Base-by-base conservation (phyloP, 2,113 vertebrate species). In the Chrysemys picta region DNA sequence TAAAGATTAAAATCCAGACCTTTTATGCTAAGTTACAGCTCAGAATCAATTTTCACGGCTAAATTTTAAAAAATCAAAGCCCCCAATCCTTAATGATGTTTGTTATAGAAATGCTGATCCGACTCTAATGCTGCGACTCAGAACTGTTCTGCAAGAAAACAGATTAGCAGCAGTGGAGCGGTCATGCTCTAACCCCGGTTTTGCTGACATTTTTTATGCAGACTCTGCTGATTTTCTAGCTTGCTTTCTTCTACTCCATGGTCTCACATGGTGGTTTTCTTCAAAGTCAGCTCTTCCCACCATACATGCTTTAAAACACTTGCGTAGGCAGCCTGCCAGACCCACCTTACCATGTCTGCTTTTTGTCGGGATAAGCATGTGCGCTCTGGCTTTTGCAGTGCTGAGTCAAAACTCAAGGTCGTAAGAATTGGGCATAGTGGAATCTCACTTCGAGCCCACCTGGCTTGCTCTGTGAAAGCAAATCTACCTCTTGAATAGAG, bases 1-100 rank as follows among this genome's bases (percentile, higher is more conserved):
- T 96, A 97, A 97, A 95, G 95, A 96, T 92, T 97, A 98, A 97
- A 97, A 97, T 97, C 95, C 96, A 98, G 97, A 95, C 93, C 90
- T 90, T 94, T 91, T 97, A 96, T 97, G 96, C 95, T 97, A 95
- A 95, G 85, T 97, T 97, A 95, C 85, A 98, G 97, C 96, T 97
- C 90, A 95, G 96, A 98, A 98, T 91, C 97, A 97, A 97, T 98
- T 97, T 97, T 97, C 96, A 96, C 95, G 92, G 92, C 93, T 97
- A 47, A 47, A 47, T 78, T 78, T 29, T 2, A 25, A 59, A 91
- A 90, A 91, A 81, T 29, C 85, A 85, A 95, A 95, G 47, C 84
- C 91, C 89, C 54, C 88, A 57, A 0, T 91, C 87, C 91, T 91
- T 79, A 94, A 81, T 95, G 93, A 42, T 59, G 57, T 88, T 92